Evolutionary conservation across 2,888 invertebrate species (phyloP), one percentile per base, ranked within the genome.

Genomic region (Drosophila niveifrons): DNA sequence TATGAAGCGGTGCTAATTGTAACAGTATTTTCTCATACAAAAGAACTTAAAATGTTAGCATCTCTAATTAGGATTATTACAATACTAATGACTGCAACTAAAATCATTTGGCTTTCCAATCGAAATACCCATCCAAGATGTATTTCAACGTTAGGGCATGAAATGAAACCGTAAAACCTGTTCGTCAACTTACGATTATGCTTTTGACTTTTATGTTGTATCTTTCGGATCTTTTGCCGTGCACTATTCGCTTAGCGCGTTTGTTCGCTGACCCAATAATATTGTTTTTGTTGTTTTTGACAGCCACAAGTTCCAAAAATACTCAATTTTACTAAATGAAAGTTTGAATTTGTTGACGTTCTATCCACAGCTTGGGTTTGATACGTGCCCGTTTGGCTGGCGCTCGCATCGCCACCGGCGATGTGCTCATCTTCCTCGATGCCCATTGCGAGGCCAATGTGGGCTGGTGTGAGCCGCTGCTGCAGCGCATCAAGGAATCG

Each of bases 361-460:
- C 31, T 34, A 44, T 52, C 36, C 39, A 3, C 90, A 94, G 96
- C 55, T 94, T 96, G 90, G 99, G 99, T 2, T 93, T 99, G 61
- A 99, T 98, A 89, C 94, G 97, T 43, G 99, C 99, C 0, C 94
- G 98, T 50, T 93, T 98, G 77, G 96, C 96, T 53, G 98, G 99
- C 46, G 98, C 99, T 1, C 94, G 96, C 69, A 94, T 94, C 70
- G 97, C 99, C 2, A 91, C 82, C 0, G 98, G 97, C 0, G 96
- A 97, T 89, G 96, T 95, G 41, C 92, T 98, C 57, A 94, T 98
- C 53, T 98, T 98, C 93, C 93, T 98, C 72, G 98, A 98, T 93
- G 96, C 98, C 1, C 98, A 98, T 92, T 98, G 98, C 92, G 98
- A 98, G 93, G 95, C 94, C 3, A 95, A 95, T 71, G 92, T 93